Evolutionary conservation across 2,888 invertebrate species (phyloP).

Genomic region (Tineola bisselliella): DNA sequence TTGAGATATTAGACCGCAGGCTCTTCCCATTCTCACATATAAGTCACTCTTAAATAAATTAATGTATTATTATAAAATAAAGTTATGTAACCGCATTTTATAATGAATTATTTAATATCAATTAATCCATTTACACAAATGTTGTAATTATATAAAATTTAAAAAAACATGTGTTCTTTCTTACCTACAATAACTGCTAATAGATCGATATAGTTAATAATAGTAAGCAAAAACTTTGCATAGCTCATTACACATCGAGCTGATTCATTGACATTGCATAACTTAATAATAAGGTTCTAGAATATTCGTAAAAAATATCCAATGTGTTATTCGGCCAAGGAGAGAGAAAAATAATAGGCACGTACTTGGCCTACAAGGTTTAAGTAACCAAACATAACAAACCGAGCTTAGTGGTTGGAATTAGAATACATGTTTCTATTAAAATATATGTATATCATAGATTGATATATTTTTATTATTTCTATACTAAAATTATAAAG

Average conservation of each 20-base stretch:
- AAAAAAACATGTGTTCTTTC: not conserved
- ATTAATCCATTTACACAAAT: not conserved
- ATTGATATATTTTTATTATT: too few species aligned
- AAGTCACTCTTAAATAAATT: too few species aligned
- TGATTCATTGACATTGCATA: conserved; percentile 7
- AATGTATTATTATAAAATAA: too few species aligned
- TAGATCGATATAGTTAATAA: not conserved
- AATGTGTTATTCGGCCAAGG: conserved; percentile 35
- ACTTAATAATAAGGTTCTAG: conserved; percentile 2
- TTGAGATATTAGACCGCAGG: too few species aligned
- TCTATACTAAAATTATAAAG: too few species aligned
- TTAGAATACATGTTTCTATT: not conserved
- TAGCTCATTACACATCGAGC: conserved; percentile 3
- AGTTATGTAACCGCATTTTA: too few species aligned
- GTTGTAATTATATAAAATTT: not conserved
- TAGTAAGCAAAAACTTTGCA: conserved; percentile 1
- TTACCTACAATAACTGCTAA: not conserved
- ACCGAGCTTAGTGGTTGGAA: not conserved
- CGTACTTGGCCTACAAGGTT: conserved; percentile 32
- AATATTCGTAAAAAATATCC: conserved; percentile 20
- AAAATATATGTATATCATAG: too few species aligned
- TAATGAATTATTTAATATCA: not conserved
- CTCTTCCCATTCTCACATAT: too few species aligned
- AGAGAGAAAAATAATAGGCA: conserved; percentile 24
- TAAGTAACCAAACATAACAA: conserved; percentile 11